phyloP scores from a whole-genome alignment of 1,140 invertebrate species.

The Drosophila miranda region DNA sequence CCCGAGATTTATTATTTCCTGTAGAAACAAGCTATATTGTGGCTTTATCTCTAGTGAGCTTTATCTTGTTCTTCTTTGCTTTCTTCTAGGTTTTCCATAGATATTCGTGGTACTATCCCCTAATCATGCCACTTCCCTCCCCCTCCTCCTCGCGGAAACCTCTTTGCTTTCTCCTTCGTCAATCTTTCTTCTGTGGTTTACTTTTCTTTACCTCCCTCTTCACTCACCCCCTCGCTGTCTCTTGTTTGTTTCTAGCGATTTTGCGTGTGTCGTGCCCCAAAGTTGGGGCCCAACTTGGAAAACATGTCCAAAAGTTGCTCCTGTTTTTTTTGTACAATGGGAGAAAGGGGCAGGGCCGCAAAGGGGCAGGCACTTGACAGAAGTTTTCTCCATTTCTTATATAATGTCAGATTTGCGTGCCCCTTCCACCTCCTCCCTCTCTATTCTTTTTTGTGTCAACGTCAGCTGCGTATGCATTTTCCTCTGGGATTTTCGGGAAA shows the following conservation, averaged over 20 bases:
- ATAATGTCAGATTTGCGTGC: slow-evolving; percentile 28
- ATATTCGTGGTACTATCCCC: too few species aligned
- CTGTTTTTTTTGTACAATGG: slow-evolving; percentile 16
- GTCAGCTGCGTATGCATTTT: slow-evolving; percentile 18
- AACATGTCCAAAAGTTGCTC: slow-evolving; percentile 47
- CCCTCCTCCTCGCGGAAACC: too few species aligned
- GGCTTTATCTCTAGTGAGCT: too few species aligned
- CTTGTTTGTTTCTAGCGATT: slow-evolving; percentile 17
- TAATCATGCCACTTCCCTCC: too few species aligned
- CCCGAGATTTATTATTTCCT: too few species aligned
- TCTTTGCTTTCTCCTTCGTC: too few species aligned
- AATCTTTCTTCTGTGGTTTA: too few species aligned
- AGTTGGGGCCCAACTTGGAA: slow-evolving; percentile 29
- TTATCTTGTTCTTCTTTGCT: too few species aligned
- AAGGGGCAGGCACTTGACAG: slow-evolving; percentile 33
- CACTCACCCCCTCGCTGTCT: neutral
- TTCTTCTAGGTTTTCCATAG: too few species aligned
- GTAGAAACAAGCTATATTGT: too few species aligned
- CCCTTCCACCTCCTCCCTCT: slow-evolving; percentile 5
- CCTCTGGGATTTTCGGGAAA: neutral
- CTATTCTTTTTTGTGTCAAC: slow-evolving; percentile 22
- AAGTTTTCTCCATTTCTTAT: slow-evolving; percentile 35
- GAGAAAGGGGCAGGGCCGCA: too few species aligned
- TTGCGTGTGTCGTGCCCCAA: slow-evolving; percentile 20
- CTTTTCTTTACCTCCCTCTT: neutral